These are phyloP conservation scores for Galemys pyrenaicus DNA, from an alignment of 2,113 vertebrate species.

Conservation along the genomic window DNA sequence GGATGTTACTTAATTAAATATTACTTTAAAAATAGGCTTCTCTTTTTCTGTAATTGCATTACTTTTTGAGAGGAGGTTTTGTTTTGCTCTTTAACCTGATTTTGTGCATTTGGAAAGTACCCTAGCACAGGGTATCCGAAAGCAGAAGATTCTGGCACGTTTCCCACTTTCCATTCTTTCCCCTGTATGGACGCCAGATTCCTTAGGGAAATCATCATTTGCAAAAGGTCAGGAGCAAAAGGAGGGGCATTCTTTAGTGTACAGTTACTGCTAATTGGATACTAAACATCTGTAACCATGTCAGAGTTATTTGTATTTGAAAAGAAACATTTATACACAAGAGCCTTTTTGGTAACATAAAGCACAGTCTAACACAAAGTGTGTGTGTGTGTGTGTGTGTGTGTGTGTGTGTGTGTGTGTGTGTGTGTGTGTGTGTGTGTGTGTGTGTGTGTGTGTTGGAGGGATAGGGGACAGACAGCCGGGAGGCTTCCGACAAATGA, in stretches of 20 bases:
- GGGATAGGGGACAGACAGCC: not conserved
- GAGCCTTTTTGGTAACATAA: slow-evolving; percentile 76
- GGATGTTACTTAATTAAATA: slow-evolving; percentile 70
- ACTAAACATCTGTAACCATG: slow-evolving; percentile 77
- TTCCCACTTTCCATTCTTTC: slow-evolving; percentile 82
- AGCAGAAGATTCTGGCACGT: slow-evolving; percentile 75
- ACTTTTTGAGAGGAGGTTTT: slow-evolving; percentile 25
- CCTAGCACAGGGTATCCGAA: slow-evolving; percentile 61
- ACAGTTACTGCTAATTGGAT: slow-evolving; percentile 82
- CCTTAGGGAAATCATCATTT: slow-evolving; percentile 84
- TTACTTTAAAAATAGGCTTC: slow-evolving; percentile 52
- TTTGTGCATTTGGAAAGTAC: slow-evolving; percentile 78
- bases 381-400: too few species aligned
- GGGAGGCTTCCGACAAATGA: slow-evolving; percentile 53
- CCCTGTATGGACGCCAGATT: slow-evolving; percentile 78
- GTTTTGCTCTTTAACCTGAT: slow-evolving; percentile 67
- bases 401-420: too few species aligned
- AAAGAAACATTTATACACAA: slow-evolving; percentile 78
- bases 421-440: too few species aligned
- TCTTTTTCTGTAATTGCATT: slow-evolving; percentile 61
- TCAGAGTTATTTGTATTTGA: slow-evolving; percentile 79
- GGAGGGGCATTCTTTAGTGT: slow-evolving; percentile 74
- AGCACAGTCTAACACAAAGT: slow-evolving; percentile 56
- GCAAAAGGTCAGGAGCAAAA: slow-evolving; percentile 80
- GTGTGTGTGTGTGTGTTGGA: not conserved